These are phyloP conservation scores for Sylvietta virens DNA, from an alignment of 2,113 vertebrate species.

Conservation along the genomic window DNA sequence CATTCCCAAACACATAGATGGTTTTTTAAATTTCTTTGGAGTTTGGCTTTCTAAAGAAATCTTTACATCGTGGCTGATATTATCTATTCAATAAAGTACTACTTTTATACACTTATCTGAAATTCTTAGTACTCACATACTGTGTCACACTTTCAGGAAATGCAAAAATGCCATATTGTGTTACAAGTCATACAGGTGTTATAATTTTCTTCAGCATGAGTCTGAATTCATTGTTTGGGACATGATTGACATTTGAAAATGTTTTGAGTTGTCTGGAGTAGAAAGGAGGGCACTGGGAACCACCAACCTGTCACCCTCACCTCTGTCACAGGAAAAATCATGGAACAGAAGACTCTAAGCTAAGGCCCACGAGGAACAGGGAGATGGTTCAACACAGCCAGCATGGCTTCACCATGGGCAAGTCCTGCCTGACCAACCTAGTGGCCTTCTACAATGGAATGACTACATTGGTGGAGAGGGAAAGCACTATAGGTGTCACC, in stretches of 20 bases:
- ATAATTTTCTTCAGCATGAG: background rate
- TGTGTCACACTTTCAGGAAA: background rate
- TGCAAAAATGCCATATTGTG: background rate
- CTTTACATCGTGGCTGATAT: background rate
- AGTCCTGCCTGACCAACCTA: background rate
- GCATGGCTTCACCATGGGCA: background rate
- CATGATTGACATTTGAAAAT: background rate
- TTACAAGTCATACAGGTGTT: background rate
- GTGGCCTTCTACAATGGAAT: background rate
- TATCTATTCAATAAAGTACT: background rate
- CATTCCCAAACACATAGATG: background rate
- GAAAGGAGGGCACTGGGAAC: background rate
- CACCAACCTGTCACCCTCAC: accelerated
- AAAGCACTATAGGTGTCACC: background rate
- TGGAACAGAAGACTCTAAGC: background rate
- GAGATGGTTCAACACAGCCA: background rate
- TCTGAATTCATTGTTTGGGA: background rate
- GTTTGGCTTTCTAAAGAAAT: background rate
- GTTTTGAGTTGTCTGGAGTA: background rate
- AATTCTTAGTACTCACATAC: background rate
- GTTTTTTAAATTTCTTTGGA: background rate
- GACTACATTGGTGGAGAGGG: too few species aligned
- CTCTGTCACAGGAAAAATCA: background rate
- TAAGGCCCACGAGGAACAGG: background rate
- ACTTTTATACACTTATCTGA: background rate